Percentiles rank a stretch among this genome's conserved stretches.
These are phyloP conservation scores for Agapornis canus DNA, from an alignment of 2,797 vertebrate species.

Conservation along the genomic window DNA sequence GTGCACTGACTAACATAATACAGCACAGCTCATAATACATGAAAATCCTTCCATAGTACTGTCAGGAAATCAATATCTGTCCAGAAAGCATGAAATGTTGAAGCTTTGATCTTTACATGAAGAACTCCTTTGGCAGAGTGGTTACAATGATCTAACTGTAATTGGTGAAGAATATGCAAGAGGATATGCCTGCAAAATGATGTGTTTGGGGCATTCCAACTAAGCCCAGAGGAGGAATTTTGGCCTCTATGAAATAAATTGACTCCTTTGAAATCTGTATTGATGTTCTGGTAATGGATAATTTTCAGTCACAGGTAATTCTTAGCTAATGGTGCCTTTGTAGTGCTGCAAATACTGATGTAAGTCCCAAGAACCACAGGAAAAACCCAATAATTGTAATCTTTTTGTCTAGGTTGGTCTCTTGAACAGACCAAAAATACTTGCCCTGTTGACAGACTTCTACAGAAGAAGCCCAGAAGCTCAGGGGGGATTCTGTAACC, in stretches of 20 bases:
- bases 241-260: not conserved
- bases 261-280: not conserved
- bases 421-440: constrained; percentile 72
- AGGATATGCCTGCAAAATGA: not conserved
- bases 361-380: not conserved
- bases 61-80: constrained; percentile 13
- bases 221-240: not conserved
- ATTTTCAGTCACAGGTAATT: not conserved
- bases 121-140: constrained; percentile 19
- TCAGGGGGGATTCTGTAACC: constrained; percentile 62
- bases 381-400: not conserved
- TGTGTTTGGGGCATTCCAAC: not conserved
- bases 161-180: constrained; percentile 6
- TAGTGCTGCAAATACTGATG: not conserved
- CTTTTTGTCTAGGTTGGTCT: constrained; percentile 69
- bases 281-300: constrained; percentile 4
- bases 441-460: constrained; percentile 72
- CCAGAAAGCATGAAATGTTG: constrained; percentile 14
- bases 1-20: not conserved
- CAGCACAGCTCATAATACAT: not conserved
- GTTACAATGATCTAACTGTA: not conserved
- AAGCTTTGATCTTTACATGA: constrained; percentile 35
- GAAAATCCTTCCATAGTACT: not conserved
- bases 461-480: constrained; percentile 44
- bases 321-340: not conserved